These are phyloP conservation scores for Ips typographus DNA, from an alignment of 1,140 invertebrate species.

Conservation along the genomic window DNA sequence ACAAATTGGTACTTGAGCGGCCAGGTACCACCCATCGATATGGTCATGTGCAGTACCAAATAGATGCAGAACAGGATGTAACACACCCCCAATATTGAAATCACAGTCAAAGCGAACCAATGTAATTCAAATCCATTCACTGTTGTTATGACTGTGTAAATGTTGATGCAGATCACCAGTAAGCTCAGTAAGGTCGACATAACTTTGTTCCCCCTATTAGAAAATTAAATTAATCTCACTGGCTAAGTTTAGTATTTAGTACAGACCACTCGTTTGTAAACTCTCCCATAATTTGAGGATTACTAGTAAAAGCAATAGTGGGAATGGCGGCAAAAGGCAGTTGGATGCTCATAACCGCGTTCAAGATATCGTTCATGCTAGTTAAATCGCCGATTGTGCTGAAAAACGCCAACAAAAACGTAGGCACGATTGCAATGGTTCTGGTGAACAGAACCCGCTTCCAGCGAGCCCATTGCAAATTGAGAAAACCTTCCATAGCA, in stretches of 20 bases:
- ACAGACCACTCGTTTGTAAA: constrained; percentile 66
- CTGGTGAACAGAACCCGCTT: constrained; percentile 85
- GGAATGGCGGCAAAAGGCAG: constrained; percentile 85
- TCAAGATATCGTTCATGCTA: constrained; percentile 86
- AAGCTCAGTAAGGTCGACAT: constrained; percentile 66
- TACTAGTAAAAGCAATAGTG: constrained; percentile 86
- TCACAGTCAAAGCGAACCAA: constrained; percentile 57
- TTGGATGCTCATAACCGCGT: constrained; percentile 87
- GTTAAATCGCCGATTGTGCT: constrained; percentile 76
- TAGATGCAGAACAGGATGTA: constrained; percentile 75
- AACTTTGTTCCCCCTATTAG: constrained; percentile 67
- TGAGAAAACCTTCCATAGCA: constrained; percentile 86
- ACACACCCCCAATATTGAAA: constrained; percentile 62
- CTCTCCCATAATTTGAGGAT: constrained; percentile 79
- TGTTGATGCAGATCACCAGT: constrained; percentile 78
- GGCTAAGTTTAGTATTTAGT: not conserved
- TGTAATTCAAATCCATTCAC: constrained; percentile 55
- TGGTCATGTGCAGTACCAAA: constrained; percentile 68
- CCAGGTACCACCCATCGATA: constrained; percentile 63
- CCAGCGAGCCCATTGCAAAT: constrained; percentile 88
- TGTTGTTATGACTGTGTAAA: constrained; percentile 74
- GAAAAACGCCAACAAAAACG: constrained; percentile 78
- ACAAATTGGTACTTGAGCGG: constrained; percentile 49
- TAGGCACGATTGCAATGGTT: constrained; percentile 86
- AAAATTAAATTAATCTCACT: constrained; percentile 7